Percentiles rank a stretch among this genome's conserved stretches.
Evolutionary conservation across 2,797 vertebrate genomes (phyloP).

Genomic region (Bradypodion ventrale): DNA sequence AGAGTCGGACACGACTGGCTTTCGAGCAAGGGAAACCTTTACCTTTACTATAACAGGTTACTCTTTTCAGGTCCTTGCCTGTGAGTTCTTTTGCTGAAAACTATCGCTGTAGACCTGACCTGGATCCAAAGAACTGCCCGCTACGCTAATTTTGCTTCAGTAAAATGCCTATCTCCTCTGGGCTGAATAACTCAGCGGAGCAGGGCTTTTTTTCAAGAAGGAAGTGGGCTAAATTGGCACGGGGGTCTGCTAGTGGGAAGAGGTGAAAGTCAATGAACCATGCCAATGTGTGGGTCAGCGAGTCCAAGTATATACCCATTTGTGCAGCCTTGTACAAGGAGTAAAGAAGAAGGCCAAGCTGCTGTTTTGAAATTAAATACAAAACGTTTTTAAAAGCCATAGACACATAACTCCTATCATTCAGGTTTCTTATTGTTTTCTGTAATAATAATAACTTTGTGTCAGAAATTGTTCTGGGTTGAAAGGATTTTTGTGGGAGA

Average conservation of each 20-base stretch:
- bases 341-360: not conserved
- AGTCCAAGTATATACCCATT: not conserved
- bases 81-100: not conserved
- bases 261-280: not conserved
- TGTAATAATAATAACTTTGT: no score
- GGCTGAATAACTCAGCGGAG: not conserved
- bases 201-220: not conserved
- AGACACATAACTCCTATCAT: conserved; percentile 1
- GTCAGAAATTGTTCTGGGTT: no score
- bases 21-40: no score
- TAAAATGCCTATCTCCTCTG: not conserved
- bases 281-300: no score
- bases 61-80: not conserved
- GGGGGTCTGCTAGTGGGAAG: not conserved
- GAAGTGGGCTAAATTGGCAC: no score
- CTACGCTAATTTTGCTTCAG: not conserved
- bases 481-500: no score
- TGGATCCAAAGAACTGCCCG: not conserved
- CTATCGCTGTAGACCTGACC: not conserved
- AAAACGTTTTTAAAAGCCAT: not conserved
- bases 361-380: not conserved
- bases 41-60: no score
- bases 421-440: no score
- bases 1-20: no score
- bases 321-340: not conserved